Evolutionary conservation across 2,797 vertebrate species (phyloP), one percentile per base, ranked within the genome.

Genomic region (Phrynocephalus guinanensis): DNA sequence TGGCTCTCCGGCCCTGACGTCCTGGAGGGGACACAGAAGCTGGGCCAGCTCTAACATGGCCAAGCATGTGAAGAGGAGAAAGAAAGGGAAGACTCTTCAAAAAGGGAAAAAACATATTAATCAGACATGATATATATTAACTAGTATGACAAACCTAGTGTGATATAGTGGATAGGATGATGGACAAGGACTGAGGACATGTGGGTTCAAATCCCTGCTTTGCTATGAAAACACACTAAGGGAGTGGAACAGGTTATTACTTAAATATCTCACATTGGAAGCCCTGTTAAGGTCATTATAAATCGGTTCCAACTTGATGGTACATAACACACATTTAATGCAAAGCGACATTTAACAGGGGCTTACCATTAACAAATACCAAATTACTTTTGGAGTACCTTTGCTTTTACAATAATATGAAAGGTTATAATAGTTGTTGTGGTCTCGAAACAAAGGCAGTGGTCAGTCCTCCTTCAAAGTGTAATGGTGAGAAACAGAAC

Each of bases 341-440:
- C 28, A 78, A 1, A 84, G 73, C 60, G 44, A 3, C 22, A 78
- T 50, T 72, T 86, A 82, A 78, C 78, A 83, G 0, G 0, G 11
- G 0, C 1, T 81, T 0, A 6, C 30, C 63, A 67, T 83, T 77
- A 6, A 0, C 1, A 0, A 1, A 75, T 66, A 13, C n/a, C 48
- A 0, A 0, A 38, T 6, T 88, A 24, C 70, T 22, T 5, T 38
- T 0, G 13, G 0, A 81, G 70, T 11, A 11, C 52, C 44, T 75
- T 6, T 0, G 33, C 67, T 81, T 84, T 18, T 2, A 38, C 63
- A 24, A 1, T 50, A 44, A 6, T 6, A 76, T 3, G 1, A 28
- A 3, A 76, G 63, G 33, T 70, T 0, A 78, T 38, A 87, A 18
- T 86, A 26, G 84, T 86, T 66, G 86, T 86, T 30, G 66, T 9